These are phyloP conservation scores for Malurus leucopterus DNA, from an alignment of 2,797 vertebrate genomes.

Conservation along the genomic window DNA sequence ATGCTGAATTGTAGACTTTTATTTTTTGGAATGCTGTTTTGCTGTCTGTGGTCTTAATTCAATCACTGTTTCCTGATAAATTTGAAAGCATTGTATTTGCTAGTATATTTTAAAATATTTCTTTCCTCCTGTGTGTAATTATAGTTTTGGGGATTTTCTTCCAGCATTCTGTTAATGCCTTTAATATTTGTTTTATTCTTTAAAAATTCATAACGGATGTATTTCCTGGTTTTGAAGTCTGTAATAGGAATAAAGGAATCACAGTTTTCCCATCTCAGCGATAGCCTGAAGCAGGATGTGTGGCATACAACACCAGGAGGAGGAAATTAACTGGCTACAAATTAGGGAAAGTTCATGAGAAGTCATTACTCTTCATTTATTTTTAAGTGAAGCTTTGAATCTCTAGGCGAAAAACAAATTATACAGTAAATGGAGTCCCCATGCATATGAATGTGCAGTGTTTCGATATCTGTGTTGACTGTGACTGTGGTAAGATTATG, in stretches of 20 bases:
- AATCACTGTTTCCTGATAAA: not conserved
- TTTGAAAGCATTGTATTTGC: not conserved
- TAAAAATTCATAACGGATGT: constrained; percentile 1
- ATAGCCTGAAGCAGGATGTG: constrained; percentile 24
- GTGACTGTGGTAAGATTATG: not conserved
- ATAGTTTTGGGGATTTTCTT: not conserved
- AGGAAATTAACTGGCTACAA: constrained; percentile 17
- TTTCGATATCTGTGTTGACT: not conserved
- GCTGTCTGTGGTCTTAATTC: not conserved
- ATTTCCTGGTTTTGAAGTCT: constrained; percentile 39
- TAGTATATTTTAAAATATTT: not conserved
- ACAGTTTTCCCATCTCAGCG: not conserved
- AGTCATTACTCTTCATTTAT: not conserved
- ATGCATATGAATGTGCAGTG: not conserved
- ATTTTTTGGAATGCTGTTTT: not conserved
- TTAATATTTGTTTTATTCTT: constrained; percentile 29
- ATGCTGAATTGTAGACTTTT: not conserved
- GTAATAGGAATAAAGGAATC: constrained; percentile 29
- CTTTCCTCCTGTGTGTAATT: not conserved
- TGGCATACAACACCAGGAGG: not conserved
- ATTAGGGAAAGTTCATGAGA: not conserved
- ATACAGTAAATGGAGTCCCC: not conserved
- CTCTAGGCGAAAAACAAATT: not conserved
- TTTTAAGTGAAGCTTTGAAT: not conserved
- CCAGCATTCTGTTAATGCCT: not conserved